phyloP scores from a whole-genome alignment of 2,888 invertebrate genomes.

The Palloptera scutellata region DNA sequence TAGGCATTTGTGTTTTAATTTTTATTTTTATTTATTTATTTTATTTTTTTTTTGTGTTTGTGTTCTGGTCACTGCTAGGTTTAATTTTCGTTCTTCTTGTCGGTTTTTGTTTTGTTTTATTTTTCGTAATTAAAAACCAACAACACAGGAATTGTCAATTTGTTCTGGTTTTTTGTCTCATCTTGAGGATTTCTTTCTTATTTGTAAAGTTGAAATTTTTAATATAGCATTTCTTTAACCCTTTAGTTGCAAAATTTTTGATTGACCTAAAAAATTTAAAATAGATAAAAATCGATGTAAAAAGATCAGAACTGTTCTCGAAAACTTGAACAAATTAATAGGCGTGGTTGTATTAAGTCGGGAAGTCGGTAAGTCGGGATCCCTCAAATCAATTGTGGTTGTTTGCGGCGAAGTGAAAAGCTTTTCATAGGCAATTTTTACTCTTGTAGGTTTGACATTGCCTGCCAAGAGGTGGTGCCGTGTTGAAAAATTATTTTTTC shows the following conservation, averaged over 20 bases:
- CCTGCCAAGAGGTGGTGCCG: too few relatives aligned
- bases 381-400: too few relatives aligned
- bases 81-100: neutral
- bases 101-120: conserved; percentile 19
- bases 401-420: too few relatives aligned
- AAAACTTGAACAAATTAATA: conserved; percentile 5
- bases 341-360: too few relatives aligned
- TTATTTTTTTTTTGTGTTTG: neutral
- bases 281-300: neutral
- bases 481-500: too few relatives aligned
- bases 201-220: conserved; percentile 15
- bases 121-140: conserved; percentile 37
- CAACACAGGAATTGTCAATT: conserved; percentile 25
- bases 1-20: neutral
- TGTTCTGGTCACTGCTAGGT: neutral
- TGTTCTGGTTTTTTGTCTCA: neutral
- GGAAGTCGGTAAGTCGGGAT: too few relatives aligned
- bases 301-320: neutral
- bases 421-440: too few relatives aligned
- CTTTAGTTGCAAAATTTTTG: neutral
- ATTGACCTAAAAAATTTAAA: too few relatives aligned
- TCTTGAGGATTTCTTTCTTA: conserved; percentile 1
- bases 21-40: conserved; percentile 4
- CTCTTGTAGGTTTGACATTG: too few relatives aligned
- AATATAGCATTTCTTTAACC: conserved; percentile 3